Evolutionary conservation across 2,113 vertebrate genomes (phyloP).

Genomic region (Chunga burmeisteri): DNA sequence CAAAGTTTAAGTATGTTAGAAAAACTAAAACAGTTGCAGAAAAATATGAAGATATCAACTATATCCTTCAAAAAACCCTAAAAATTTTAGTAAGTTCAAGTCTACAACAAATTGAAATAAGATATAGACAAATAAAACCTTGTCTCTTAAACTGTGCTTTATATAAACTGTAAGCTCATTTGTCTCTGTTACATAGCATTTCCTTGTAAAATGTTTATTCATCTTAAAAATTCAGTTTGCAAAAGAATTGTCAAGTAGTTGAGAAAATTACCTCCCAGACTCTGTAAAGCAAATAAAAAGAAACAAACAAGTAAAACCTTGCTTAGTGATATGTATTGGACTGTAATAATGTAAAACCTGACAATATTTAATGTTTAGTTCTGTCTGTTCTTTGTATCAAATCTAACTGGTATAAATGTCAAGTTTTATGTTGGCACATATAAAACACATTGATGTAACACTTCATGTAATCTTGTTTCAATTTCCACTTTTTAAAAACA

Average conservation of each 20-base stretch:
- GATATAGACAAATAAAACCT: neutral
- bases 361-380: neutral
- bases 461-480: neutral
- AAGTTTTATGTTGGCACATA: neutral
- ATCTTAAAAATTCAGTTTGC: neutral
- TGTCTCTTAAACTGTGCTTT: neutral
- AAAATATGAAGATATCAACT: neutral
- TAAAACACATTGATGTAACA: neutral
- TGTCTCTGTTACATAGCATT: neutral
- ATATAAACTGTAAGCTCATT: neutral
- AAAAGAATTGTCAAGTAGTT: neutral
- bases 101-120: neutral
- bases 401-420: neutral
- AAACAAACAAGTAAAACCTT: neutral
- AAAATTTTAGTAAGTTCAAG: neutral
- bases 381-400: neutral
- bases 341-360: neutral
- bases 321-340: neutral
- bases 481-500: neutral
- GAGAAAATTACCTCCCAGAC: neutral
- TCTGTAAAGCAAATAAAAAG: neutral
- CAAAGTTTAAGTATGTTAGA: neutral
- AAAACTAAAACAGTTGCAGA: neutral
- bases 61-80: neutral
- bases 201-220: neutral